These are phyloP conservation scores for Luscinia megarhynchos DNA, from an alignment of 2,797 vertebrate species.

Conservation along the genomic window DNA sequence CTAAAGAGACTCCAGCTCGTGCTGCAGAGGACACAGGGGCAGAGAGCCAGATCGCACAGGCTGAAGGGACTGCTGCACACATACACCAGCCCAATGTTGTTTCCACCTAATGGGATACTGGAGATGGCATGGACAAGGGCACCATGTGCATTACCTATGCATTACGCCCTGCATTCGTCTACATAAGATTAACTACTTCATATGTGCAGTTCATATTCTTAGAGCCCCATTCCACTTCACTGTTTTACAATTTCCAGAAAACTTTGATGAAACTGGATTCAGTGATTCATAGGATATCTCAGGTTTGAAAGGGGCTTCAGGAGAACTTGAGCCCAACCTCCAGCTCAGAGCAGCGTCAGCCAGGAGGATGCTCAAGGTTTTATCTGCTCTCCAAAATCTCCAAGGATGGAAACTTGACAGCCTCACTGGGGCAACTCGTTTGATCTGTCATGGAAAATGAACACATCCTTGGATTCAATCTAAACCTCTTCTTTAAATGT, in stretches of 20 bases:
- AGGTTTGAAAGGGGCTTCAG: not conserved
- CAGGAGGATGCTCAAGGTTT: not conserved
- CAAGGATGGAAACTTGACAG: not conserved
- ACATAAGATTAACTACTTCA: not conserved
- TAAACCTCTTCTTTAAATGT: not conserved
- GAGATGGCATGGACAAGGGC: not conserved
- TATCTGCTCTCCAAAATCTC: not conserved
- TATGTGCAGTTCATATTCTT: not conserved
- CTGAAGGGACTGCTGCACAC: not conserved
- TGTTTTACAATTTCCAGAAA: not conserved
- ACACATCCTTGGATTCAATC: not conserved
- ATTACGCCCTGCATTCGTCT: not conserved
- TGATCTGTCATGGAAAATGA: not conserved
- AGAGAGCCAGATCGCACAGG: not conserved
- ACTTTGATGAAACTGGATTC: not conserved
- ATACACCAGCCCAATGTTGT: not conserved
- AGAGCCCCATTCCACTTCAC: not conserved
- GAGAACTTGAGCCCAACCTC: not conserved
- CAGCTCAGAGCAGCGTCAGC: not conserved
- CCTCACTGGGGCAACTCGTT: not conserved
- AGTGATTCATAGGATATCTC: not conserved
- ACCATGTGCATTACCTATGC: not conserved
- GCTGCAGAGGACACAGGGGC: not conserved
- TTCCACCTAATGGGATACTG: not conserved
- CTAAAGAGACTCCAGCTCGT: not conserved